These are phyloP conservation scores for Forbesichthys agassizii DNA, from an alignment of 2,113 vertebrate species.

Conservation along the genomic window DNA sequence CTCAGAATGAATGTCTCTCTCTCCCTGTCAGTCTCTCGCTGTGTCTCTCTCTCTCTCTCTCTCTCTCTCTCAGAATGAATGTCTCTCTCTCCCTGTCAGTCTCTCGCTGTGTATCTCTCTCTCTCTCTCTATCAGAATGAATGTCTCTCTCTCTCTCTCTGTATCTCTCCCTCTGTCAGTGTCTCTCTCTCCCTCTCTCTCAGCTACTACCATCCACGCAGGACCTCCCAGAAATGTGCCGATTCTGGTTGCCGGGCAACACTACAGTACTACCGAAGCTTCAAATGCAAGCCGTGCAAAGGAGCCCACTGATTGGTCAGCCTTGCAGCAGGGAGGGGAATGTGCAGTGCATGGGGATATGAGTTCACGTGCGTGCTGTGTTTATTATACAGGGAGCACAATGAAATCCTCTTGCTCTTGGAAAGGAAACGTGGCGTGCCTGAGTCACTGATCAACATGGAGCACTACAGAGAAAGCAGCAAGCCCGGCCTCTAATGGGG, in stretches of 20 bases:
- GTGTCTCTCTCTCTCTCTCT: conserved; percentile 19
- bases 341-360: conserved; percentile 56
- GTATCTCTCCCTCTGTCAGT: conserved; percentile 12
- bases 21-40: no score
- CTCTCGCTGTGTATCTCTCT: neutral
- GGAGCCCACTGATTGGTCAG: conserved; percentile 53
- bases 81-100: neutral
- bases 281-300: conserved; percentile 64
- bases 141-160: neutral
- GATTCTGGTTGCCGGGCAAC: conserved; percentile 78
- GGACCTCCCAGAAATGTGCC: conserved; percentile 74
- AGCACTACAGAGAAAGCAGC: neutral
- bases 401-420: neutral
- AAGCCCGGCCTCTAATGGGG: neutral
- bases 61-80: neutral
- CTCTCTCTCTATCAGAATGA: neutral
- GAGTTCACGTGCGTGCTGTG: conserved; percentile 44
- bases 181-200: conserved; percentile 32
- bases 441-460: conserved; percentile 25
- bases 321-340: conserved; percentile 49
- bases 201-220: conserved; percentile 67
- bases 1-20: neutral
- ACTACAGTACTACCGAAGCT: conserved; percentile 74
- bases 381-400: conserved; percentile 48
- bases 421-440: conserved; percentile 5